Evolutionary conservation across 2,888 invertebrate species (phyloP), one percentile per base, ranked within the genome.

Genomic region (Sminthurides aquaticus): DNA sequence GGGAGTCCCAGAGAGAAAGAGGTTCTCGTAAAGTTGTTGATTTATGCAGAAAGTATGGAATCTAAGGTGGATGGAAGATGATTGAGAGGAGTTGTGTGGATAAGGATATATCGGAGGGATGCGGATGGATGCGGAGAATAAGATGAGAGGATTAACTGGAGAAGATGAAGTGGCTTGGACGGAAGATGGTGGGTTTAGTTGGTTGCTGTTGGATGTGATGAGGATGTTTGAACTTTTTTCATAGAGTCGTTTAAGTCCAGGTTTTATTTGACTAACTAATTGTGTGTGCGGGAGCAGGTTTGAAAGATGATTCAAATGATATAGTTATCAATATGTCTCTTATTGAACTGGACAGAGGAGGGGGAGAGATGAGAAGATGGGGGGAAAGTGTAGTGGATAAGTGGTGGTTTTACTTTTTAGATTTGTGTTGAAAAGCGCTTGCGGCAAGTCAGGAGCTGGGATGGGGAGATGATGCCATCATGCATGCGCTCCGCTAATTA

Each of bases 231-330:
- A 34, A 34, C 43, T 34, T 34, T 34, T 34, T 34, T 34, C 8
- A 11, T 34, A 15, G 43, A 34, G 43, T 15, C 43, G 43, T 34
- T 34, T 34, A 34, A 34, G 43, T 34, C 43, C 43, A 34, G 49
- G 22, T 60, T 60, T 26, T 63, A 49, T 63, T 63, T 63, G 63
- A 34, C 63, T 49, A 58, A 63, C 63, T 63, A 63, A 63, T 63
- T 63, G 58, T 34, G 62, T 57, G 57, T 34, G 48, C 52, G 55
- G 22, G 52, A 52, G 52, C 20, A 52, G 22, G 52, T 20, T 52
- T 5, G 22, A 20, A 20, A 8, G 52, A 52, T 52, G 52, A 52
- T 34, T 34, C 43, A 22, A 52, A 52, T 52, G 52, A 52, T 52
- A 52, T 52, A 52, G 52, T 52, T 52, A 52, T 52, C 52, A 52